Evolutionary conservation across 2,888 invertebrate species (phyloP).

Genomic region (Andrena fulva): DNA sequence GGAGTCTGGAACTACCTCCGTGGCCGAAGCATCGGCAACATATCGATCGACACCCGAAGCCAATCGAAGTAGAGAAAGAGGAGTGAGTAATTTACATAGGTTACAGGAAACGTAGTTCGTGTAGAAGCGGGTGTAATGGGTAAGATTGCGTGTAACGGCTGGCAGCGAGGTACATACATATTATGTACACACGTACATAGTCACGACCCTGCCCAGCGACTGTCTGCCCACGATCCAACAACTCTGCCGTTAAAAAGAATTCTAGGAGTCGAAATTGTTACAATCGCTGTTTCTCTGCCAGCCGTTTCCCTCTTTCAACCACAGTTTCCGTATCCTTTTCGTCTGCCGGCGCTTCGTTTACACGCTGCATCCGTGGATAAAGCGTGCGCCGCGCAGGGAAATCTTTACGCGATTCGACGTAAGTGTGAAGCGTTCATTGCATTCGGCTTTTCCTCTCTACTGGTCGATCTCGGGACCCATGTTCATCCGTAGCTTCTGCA

Average conservation of each 20-base stretch:
- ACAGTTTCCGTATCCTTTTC: background rate
- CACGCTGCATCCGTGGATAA: no score
- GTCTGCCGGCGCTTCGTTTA: background rate
- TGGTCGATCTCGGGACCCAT: background rate
- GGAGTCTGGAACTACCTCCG: background rate
- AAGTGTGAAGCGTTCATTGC: background rate
- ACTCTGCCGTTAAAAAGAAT: background rate
- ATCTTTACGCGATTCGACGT: background rate
- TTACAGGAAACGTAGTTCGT: constrained; percentile 10
- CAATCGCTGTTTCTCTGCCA: background rate
- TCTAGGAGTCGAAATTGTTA: background rate
- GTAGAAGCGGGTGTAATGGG: constrained; percentile 2
- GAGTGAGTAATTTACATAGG: constrained; percentile 6
- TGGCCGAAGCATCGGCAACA: background rate
- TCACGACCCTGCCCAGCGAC: background rate
- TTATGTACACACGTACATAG: background rate
- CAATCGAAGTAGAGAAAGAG: background rate
- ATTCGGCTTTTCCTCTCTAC: background rate
- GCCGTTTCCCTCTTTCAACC: no score
- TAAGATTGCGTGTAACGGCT: constrained; percentile 20
- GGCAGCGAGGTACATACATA: background rate
- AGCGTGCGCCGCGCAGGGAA: background rate
- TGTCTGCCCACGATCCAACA: background rate
- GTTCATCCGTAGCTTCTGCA: constrained; percentile 3
- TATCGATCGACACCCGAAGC: constrained; percentile 3